Conservation (phyloP, 1,140 invertebrate species). For the Saccostrea glomerata region DNA sequence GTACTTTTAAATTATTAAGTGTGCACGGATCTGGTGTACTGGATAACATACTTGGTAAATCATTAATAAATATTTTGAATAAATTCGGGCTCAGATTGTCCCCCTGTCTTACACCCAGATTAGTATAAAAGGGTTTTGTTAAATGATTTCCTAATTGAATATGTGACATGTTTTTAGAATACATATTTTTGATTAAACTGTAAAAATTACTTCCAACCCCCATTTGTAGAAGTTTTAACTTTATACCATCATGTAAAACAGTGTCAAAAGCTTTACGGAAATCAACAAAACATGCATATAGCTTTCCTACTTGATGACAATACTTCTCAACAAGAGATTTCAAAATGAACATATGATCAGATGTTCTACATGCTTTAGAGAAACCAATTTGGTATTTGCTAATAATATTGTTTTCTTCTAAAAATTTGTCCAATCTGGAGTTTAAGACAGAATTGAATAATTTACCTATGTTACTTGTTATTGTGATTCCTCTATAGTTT, state of each 20-base stretch:
- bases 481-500: too few species aligned
- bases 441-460: constrained; percentile 21
- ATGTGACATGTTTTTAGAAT: too few species aligned
- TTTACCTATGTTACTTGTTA: not conserved
- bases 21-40: too few species aligned
- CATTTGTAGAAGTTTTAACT: too few species aligned
- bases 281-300: too few species aligned
- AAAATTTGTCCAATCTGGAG: constrained; percentile 3
- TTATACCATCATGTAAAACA: too few species aligned
- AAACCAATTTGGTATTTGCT: constrained; percentile 30
- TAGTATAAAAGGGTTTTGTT: not conserved
- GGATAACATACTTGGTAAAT: not conserved
- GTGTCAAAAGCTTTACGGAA: too few species aligned
- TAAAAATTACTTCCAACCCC: too few species aligned
- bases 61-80: constrained; percentile 23
- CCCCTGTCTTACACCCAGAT: not conserved
- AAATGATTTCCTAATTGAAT: too few species aligned
- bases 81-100: not conserved
- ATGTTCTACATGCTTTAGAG: not conserved
- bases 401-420: constrained; percentile 17
- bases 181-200: too few species aligned
- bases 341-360: constrained; percentile 39
- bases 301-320: not conserved
- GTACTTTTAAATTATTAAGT: too few species aligned
- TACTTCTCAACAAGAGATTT: not conserved